Evolutionary conservation across 2,888 invertebrate species (phyloP).

Genomic region (Mylabris sibirica): DNA sequence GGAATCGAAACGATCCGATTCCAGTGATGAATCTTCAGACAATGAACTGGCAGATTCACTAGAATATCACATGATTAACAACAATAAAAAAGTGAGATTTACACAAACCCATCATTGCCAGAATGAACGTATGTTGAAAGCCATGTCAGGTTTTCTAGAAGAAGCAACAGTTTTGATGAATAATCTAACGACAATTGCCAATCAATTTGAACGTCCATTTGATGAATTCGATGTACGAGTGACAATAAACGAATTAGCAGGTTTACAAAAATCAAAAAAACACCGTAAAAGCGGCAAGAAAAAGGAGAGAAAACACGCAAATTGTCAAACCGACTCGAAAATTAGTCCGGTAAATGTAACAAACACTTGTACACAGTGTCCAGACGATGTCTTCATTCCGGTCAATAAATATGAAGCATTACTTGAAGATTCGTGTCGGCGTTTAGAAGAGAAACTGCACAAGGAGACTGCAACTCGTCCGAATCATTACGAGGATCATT

Average conservation of each 20-base stretch:
- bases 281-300: constrained; percentile 26
- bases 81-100: constrained; percentile 51
- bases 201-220: constrained; percentile 39
- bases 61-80: constrained; percentile 47
- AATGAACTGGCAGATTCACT: constrained; percentile 46
- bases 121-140: constrained; percentile 53
- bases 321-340: constrained; percentile 22
- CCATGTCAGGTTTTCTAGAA: constrained; percentile 59
- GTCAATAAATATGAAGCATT: constrained; percentile 57
- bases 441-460: constrained; percentile 54
- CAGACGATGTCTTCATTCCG: constrained; percentile 44
- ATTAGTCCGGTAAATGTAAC: no score
- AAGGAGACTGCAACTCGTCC: constrained; percentile 17
- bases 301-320: constrained; percentile 26
- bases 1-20: constrained; percentile 12
- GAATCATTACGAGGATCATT: neutral
- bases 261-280: constrained; percentile 32
- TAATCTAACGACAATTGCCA: constrained; percentile 51
- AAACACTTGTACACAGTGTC: constrained; percentile 38
- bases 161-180: constrained; percentile 59
- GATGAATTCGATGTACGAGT: constrained; percentile 54
- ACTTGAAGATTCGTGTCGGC: constrained; percentile 55
- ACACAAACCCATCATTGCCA: constrained; percentile 32
- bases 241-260: constrained; percentile 50
- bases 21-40: constrained; percentile 31